Evolutionary conservation across 2,797 vertebrate species (phyloP), one percentile per base, ranked within the genome.

Genomic region (Prunella strophiata): DNA sequence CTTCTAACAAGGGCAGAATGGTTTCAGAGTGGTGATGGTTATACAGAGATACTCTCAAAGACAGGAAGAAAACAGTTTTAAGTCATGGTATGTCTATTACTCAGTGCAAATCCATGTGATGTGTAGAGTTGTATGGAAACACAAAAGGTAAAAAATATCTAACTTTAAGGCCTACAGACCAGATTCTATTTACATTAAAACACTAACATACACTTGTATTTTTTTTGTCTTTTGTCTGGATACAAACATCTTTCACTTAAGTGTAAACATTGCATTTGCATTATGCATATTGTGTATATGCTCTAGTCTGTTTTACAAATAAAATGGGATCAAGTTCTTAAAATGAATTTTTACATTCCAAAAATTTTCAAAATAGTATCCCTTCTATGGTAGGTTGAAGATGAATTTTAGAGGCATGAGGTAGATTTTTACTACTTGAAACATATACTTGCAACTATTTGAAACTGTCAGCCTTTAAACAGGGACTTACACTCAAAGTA

Each of bases 11-110:
- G 26, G 26, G n/a, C 34, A 18, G 13, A 25, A 8, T 45, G 25
- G 40, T 74, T 65, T 94, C 38, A 42, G 38, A 26, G 42, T 74
- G 43, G 57, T 80, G 55, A 21, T 51, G 27, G 14, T 72, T 61
- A 17, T n/a, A 32, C 26, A 25, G 16, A 75, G 40, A 20, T 61
- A 7, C 16, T 30, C 13, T 47, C 29, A 40, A 43, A 80, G 70
- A 48, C 19, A 30, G 19, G 20, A 68, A 32, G 20, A 77, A 43
- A 57, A 48, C 3, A 22, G 5, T 87, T 76, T 29, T 67, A 36
- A 17, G 3, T 50, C 13, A 4, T 3, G 3, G 0, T 52, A 3
- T n/a, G 16, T 34, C 36, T 50, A 3, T 27, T 52, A 18, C 21
- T 84, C 27, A 17, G 30, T 32, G 25, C 61, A 34, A 89, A 48